A percentile compares a stretch with the other conserved stretches of the same genome.
Conservation (phyloP, 2,113 vertebrate genomes). For the Seriola quinqueradiata region DNA sequence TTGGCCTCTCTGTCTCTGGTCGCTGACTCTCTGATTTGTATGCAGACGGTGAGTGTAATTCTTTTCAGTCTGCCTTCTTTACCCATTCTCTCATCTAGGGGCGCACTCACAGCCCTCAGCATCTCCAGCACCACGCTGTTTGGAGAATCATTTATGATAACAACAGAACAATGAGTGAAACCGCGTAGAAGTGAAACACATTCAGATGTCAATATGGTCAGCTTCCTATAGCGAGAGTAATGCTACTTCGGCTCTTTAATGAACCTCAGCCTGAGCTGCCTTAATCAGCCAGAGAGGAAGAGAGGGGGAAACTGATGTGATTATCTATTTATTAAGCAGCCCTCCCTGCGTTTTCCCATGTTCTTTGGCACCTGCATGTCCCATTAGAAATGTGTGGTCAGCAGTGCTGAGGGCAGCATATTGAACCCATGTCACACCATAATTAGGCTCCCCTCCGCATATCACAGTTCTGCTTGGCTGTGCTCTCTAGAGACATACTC, state of each 20-base stretch:
- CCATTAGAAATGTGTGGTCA: slow-evolving; percentile 72
- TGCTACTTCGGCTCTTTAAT: slow-evolving; percentile 56
- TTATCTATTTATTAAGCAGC: slow-evolving; percentile 71
- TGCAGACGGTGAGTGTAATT: slow-evolving; percentile 53
- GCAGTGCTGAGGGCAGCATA: slow-evolving; percentile 78
- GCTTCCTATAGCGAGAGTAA: slow-evolving; percentile 46
- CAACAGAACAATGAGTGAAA: slow-evolving; percentile 29
- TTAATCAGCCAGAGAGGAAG: slow-evolving; percentile 51
- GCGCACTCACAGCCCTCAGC: background rate
- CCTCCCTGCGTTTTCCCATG: slow-evolving; percentile 46
- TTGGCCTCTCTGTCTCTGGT: slow-evolving; percentile 47
- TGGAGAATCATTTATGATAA: slow-evolving; percentile 52
- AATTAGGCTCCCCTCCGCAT: slow-evolving; percentile 68
- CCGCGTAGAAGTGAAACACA: slow-evolving; percentile 34
- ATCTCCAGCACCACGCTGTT: slow-evolving; percentile 23
- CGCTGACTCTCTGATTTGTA: slow-evolving; percentile 47
- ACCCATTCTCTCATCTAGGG: slow-evolving; percentile 35
- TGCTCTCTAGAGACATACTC: slow-evolving; percentile 71
- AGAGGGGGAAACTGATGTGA: slow-evolving; percentile 41
- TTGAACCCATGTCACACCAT: slow-evolving; percentile 59
- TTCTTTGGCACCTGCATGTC: slow-evolving; percentile 68
- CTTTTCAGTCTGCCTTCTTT: slow-evolving; percentile 42
- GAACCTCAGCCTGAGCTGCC: slow-evolving; percentile 37
- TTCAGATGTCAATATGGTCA: slow-evolving; percentile 40
- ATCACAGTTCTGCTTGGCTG: slow-evolving; percentile 75